phyloP scores from a whole-genome alignment of 2,797 vertebrate genomes.

The Craterocephalus amniculus region DNA sequence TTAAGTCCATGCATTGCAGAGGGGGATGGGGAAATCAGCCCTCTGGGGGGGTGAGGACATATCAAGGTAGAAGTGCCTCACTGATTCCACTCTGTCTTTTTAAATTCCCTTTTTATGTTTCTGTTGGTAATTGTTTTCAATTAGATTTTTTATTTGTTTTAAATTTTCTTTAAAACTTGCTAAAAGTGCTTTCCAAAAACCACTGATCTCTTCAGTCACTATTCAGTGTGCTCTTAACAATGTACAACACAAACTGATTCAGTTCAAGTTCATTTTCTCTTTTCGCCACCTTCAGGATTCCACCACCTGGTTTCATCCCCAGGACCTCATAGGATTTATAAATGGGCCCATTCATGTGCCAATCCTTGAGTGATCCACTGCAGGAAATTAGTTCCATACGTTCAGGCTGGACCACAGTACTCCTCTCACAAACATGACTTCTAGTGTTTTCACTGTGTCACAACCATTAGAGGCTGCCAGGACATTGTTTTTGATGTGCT shows the following conservation, averaged over 20 bases:
- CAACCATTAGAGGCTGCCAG: slow-evolving; percentile 29
- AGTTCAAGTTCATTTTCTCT: slow-evolving; percentile 13
- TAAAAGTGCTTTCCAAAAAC: neutral
- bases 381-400: slow-evolving; percentile 77
- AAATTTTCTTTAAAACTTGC: neutral
- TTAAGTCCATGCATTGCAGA: neutral
- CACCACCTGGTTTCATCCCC: slow-evolving; percentile 52
- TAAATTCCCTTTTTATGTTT: neutral
- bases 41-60: neutral
- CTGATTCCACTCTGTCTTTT: neutral
- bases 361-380: slow-evolving; percentile 45
- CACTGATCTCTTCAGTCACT: neutral
- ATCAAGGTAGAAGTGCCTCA: neutral
- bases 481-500: slow-evolving; percentile 35
- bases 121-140: neutral
- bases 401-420: slow-evolving; percentile 49
- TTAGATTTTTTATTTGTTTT: neutral
- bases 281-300: slow-evolving; percentile 33
- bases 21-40: neutral
- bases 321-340: slow-evolving; percentile 41
- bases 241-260: slow-evolving; percentile 7
- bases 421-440: slow-evolving; percentile 46
- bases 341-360: slow-evolving; percentile 66
- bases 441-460: slow-evolving; percentile 55
- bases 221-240: slow-evolving; percentile 5